These are phyloP conservation scores for Varanus salvator DNA, from an alignment of 2,113 vertebrate genomes.

Conservation along the genomic window DNA sequence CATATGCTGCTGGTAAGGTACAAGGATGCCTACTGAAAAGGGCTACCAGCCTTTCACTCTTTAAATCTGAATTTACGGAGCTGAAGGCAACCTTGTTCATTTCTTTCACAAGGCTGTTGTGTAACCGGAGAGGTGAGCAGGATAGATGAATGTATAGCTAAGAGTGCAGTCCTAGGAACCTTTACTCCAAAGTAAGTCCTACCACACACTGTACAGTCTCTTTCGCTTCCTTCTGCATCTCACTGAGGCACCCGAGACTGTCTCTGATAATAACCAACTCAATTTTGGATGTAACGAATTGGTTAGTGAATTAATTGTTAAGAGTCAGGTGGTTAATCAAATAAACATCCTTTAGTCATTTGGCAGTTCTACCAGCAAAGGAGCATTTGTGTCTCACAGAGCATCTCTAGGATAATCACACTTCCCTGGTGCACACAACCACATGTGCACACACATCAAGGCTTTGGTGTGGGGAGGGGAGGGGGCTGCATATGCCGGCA, in stretches of 20 bases:
- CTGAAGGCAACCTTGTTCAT: background rate
- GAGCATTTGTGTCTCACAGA: background rate
- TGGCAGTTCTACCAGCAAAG: background rate
- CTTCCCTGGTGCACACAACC: no score
- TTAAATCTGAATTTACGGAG: background rate
- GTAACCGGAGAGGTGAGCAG: background rate
- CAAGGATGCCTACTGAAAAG: background rate
- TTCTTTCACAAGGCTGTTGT: background rate
- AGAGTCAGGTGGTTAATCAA: background rate
- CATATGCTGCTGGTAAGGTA: conserved; percentile 24
- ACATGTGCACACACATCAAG: no score
- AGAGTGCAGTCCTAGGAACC: background rate
- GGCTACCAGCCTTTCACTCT: background rate
- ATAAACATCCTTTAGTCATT: background rate
- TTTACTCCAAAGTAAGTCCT: background rate
- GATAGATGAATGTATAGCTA: background rate
- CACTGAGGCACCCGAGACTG: background rate
- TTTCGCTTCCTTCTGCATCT: background rate
- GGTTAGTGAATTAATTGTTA: background rate
- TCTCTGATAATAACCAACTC: background rate
- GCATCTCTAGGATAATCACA: background rate
- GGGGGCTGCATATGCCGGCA: no score
- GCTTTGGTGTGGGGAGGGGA: no score
- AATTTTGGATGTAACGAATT: background rate
- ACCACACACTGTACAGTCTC: background rate